phyloP scores from a whole-genome alignment of 2,113 vertebrate genomes.

The Salvelinus alpinus region DNA sequence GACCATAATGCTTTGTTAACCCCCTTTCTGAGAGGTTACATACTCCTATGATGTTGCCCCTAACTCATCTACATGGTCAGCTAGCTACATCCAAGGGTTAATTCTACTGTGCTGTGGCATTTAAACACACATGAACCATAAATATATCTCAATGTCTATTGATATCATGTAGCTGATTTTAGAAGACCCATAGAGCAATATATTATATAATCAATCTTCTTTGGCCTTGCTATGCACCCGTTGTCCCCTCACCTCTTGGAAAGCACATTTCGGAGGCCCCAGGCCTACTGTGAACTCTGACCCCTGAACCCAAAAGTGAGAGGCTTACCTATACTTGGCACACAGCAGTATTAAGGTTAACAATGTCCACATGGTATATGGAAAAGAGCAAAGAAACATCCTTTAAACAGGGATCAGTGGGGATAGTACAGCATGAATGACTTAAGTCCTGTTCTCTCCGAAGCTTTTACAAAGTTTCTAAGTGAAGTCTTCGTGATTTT shows the following conservation, averaged over 20 bases:
- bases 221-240: no score
- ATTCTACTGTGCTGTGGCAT: no score
- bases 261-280: slow-evolving; percentile 46
- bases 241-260: slow-evolving; percentile 24
- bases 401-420: neutral
- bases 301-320: slow-evolving; percentile 51
- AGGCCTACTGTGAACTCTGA: slow-evolving; percentile 55
- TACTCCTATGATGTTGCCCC: slow-evolving; percentile 15
- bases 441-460: slow-evolving; percentile 12
- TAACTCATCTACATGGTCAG: no score
- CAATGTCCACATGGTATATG: no score
- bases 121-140: no score
- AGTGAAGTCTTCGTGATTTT: slow-evolving; percentile 45
- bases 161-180: no score
- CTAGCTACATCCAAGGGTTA: no score
- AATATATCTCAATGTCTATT: no score
- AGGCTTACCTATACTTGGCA: slow-evolving; percentile 36
- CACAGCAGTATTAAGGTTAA: no score
- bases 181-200: no score
- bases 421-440: slow-evolving; percentile 3
- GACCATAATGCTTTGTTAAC: slow-evolving; percentile 68
- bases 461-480: slow-evolving; percentile 36
- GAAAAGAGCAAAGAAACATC: neutral
- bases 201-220: no score
- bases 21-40: slow-evolving; percentile 58